Evolutionary conservation across 2,888 invertebrate species (phyloP).

Genomic region (Pyrgus malvae): DNA sequence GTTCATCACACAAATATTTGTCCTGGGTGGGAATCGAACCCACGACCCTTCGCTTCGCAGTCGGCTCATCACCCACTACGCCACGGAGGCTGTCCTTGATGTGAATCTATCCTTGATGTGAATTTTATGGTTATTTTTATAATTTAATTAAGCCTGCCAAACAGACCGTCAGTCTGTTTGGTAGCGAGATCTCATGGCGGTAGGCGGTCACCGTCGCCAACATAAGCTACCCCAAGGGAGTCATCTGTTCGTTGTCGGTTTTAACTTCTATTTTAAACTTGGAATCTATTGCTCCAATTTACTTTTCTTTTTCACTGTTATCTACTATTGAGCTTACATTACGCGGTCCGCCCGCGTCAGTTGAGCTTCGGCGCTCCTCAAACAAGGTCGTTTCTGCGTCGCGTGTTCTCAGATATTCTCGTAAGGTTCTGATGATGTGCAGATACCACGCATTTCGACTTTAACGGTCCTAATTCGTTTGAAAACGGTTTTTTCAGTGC

Average conservation of each 20-base stretch:
- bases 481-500: constrained; percentile 14
- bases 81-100: too few species aligned
- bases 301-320: constrained; percentile 1
- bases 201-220: neutral
- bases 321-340: constrained; percentile 14
- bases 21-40: too few species aligned
- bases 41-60: too few species aligned
- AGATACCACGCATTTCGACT: constrained; percentile 15
- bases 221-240: too few species aligned
- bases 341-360: constrained; percentile 5
- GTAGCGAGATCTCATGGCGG: neutral
- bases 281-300: neutral
- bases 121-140: too few species aligned
- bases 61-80: too few species aligned
- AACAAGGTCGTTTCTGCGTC: neutral
- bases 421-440: constrained; percentile 17
- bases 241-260: too few species aligned
- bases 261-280: neutral
- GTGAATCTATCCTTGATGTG: too few species aligned
- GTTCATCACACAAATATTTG: too few species aligned
- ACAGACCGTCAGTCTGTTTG: too few species aligned
- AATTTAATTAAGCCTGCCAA: too few species aligned
- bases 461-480: constrained; percentile 11
- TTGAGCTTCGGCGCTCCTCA: constrained; percentile 3
- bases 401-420: neutral